Percentiles rank a stretch among this genome's conserved stretches.
phyloP scores from a whole-genome alignment of 2,797 vertebrate species.

The Chloroceryle amazona region DNA sequence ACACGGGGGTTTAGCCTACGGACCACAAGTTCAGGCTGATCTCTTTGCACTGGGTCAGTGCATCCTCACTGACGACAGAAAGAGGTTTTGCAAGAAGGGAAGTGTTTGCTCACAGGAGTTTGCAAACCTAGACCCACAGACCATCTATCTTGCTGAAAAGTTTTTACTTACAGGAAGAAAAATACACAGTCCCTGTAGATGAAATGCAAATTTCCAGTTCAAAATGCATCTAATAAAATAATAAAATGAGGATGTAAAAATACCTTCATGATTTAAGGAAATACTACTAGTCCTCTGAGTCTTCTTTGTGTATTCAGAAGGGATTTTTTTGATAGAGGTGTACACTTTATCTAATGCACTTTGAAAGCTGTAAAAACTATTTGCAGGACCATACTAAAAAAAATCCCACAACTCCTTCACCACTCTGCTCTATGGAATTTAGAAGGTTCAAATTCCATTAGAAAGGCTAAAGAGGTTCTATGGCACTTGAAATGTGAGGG shows the following conservation, averaged over 20 bases:
- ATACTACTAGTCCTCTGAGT: not conserved
- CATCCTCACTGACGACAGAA: not conserved
- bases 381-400: not conserved
- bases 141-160: not conserved
- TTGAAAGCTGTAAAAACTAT: not conserved
- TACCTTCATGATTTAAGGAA: not conserved
- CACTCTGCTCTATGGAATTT: not conserved
- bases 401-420: accelerated
- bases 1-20: not conserved
- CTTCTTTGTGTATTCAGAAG: not conserved
- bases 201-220: not conserved
- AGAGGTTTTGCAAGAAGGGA: not conserved
- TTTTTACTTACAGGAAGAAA: not conserved
- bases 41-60: not conserved
- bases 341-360: not conserved
- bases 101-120: not conserved
- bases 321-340: not conserved
- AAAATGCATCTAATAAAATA: not conserved
- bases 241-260: not conserved
- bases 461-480: not conserved
- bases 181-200: not conserved
- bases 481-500: not conserved
- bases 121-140: not conserved
- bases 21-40: not conserved
- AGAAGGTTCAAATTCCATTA: not conserved